phyloP scores from a whole-genome alignment of 2,888 invertebrate genomes.

The Scrobipalpa costella region DNA sequence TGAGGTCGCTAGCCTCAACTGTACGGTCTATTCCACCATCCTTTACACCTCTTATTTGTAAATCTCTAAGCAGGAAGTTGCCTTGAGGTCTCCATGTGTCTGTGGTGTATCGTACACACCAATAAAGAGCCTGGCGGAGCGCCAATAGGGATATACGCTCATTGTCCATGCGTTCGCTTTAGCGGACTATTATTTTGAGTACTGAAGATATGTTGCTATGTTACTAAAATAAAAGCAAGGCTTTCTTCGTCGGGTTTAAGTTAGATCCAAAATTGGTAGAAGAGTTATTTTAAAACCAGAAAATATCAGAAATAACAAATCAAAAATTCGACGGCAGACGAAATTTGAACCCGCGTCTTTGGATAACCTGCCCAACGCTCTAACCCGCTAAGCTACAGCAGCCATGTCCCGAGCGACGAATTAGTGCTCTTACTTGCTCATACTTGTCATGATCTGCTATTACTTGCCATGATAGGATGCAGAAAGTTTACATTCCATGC shows the following conservation, averaged over 20 bases:
- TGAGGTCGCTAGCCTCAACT: conserved; percentile 1
- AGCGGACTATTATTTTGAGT: background rate
- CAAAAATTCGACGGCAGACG: too few relatives aligned
- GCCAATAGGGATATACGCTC: conserved; percentile 11
- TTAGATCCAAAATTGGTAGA: background rate
- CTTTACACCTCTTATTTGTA: background rate
- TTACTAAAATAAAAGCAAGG: too few relatives aligned
- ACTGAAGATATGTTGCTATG: background rate
- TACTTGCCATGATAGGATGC: too few relatives aligned
- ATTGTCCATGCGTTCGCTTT: conserved; percentile 9
- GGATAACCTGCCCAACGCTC: too few relatives aligned
- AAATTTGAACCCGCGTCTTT: too few relatives aligned
- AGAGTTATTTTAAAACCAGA: too few relatives aligned
- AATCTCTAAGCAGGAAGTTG: background rate
- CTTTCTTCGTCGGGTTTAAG: background rate
- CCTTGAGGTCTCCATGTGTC: background rate
- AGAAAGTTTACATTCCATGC: too few relatives aligned
- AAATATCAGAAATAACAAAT: too few relatives aligned
- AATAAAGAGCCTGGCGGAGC: background rate
- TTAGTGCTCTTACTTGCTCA: too few relatives aligned
- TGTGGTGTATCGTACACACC: background rate
- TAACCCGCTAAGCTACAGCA: too few relatives aligned
- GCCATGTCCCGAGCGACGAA: too few relatives aligned
- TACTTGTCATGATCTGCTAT: too few relatives aligned
- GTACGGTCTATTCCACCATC: background rate